Evolutionary conservation across 2,797 vertebrate species (phyloP).

Genomic region (Ficedula albicollis): DNA sequence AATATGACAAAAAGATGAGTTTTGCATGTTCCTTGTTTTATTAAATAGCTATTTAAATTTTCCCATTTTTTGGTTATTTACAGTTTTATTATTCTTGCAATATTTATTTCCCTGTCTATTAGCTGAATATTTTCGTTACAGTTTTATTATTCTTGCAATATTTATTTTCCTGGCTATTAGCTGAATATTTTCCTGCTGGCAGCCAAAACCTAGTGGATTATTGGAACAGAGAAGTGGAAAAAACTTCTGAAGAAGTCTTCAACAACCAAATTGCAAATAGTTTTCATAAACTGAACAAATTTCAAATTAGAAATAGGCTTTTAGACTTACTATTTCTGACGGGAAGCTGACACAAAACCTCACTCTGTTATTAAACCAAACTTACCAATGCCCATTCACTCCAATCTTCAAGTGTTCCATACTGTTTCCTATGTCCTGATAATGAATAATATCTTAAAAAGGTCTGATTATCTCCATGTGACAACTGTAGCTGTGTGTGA

Average conservation of each 20-base stretch:
- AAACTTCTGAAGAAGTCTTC: background rate
- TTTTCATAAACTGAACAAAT: background rate
- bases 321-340: background rate
- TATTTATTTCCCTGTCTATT: background rate
- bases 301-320: background rate
- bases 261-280: background rate
- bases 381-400: background rate
- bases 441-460: background rate
- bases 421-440: background rate
- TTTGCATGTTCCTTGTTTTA: background rate
- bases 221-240: background rate
- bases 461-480: background rate
- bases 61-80: background rate
- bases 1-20: background rate
- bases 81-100: background rate
- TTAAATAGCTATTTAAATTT: background rate
- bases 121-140: background rate
- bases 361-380: background rate
- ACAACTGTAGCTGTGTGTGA: background rate
- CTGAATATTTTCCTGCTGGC: background rate
- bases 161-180: background rate
- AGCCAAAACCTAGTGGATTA: background rate
- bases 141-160: background rate
- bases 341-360: background rate
- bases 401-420: background rate